These are phyloP conservation scores for Potorous gilbertii DNA, from an alignment of 2,797 vertebrate species.

Conservation along the genomic window DNA sequence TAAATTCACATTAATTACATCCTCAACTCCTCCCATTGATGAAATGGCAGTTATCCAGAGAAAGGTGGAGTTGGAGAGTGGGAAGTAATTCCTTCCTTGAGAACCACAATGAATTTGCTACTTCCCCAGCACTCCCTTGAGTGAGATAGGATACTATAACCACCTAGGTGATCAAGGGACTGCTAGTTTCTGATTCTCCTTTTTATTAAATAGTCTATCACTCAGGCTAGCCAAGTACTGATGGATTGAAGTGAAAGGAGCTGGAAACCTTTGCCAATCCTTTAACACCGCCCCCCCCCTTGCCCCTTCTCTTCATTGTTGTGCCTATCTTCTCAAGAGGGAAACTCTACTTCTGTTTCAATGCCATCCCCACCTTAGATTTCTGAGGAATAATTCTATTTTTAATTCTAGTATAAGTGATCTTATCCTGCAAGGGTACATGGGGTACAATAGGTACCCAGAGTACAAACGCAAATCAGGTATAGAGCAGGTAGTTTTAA, in stretches of 20 bases:
- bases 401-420: neutral
- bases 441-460: neutral
- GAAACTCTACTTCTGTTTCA: neutral
- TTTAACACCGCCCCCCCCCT: neutral
- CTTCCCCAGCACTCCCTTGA: neutral
- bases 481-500: neutral
- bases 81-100: neutral
- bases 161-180: neutral
- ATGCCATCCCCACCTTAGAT: neutral
- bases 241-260: neutral
- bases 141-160: neutral
- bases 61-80: neutral
- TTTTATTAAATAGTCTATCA: neutral
- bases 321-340: neutral
- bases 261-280: neutral
- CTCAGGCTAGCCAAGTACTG: neutral
- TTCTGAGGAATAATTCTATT: neutral
- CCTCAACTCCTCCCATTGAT: neutral
- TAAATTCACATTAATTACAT: neutral
- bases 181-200: neutral
- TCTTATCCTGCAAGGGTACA: neutral
- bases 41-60: neutral
- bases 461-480: neutral
- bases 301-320: neutral
- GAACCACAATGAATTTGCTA: neutral